phyloP scores from a whole-genome alignment of 35 echinoderm and acorn worm species.

The Apostichopus parvimensis region DNA sequence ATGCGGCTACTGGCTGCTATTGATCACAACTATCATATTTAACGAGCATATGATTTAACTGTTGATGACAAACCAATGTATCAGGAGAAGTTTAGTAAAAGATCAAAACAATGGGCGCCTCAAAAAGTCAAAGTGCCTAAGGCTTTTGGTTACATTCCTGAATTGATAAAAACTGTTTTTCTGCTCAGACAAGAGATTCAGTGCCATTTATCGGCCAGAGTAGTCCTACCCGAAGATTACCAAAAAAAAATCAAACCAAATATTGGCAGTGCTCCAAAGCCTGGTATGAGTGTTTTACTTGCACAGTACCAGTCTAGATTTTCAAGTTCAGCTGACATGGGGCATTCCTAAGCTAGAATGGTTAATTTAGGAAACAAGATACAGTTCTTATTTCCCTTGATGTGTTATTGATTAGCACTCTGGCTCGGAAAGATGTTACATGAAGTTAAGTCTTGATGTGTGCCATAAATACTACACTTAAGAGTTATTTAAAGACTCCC shows the following conservation, averaged over 20 bases:
- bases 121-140: constrained; percentile 25
- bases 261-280: constrained; percentile 24
- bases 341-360: too few relatives aligned
- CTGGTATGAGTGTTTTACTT: neutral
- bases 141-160: constrained; percentile 27
- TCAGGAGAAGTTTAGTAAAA: constrained; percentile 33
- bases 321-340: neutral
- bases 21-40: constrained; percentile 52
- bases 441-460: too few relatives aligned
- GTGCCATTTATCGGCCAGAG: constrained; percentile 31
- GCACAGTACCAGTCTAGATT: constrained; percentile 12
- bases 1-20: constrained; percentile 37
- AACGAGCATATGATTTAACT: constrained; percentile 35
- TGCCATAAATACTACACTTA: too few relatives aligned
- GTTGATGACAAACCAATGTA: constrained; percentile 14
- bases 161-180: constrained; percentile 13
- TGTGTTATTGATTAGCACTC: too few relatives aligned
- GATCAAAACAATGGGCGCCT: constrained; percentile 28
- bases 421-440: too few relatives aligned
- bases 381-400: too few relatives aligned
- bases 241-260: constrained; percentile 21
- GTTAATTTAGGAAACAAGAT: too few relatives aligned
- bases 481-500: too few relatives aligned
- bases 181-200: neutral
- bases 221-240: constrained; percentile 3